phyloP scores from a whole-genome alignment of 2,113 vertebrate genomes.

The Dipodomys spectabilis region DNA sequence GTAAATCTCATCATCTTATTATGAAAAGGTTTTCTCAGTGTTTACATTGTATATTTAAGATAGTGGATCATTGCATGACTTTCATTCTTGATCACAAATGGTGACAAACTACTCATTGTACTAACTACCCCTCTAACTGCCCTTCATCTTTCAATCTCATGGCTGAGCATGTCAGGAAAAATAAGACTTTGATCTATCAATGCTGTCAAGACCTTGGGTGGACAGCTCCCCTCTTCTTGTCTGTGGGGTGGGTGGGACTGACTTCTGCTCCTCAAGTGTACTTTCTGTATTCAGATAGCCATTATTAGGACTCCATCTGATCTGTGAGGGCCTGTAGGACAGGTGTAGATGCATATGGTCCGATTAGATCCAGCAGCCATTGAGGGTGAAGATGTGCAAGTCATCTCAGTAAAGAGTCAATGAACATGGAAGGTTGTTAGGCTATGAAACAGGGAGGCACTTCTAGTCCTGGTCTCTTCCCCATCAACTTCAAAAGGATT shows the following conservation, averaged over 20 bases:
- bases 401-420: no score
- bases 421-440: background rate
- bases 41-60: slow-evolving; percentile 69
- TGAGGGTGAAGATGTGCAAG: background rate
- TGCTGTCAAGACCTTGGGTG: background rate
- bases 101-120: slow-evolving; percentile 61
- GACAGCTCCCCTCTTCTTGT: background rate
- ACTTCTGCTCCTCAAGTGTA: slow-evolving; percentile 21
- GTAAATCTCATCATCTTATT: slow-evolving; percentile 67
- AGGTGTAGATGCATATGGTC: background rate
- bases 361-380: background rate
- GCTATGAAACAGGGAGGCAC: background rate
- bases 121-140: background rate
- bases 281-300: background rate
- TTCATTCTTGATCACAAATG: slow-evolving; percentile 55
- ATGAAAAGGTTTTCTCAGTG: slow-evolving; percentile 72
- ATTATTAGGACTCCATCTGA: background rate
- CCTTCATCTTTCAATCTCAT: no score
- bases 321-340: background rate
- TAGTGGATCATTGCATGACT: slow-evolving; percentile 55
- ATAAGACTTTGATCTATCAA: background rate
- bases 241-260: background rate
- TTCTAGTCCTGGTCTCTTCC: slow-evolving; percentile 88
- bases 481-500: slow-evolving; percentile 90
- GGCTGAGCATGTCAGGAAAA: no score